Base-by-base conservation (phyloP, 2,113 vertebrate genomes). In the Dinomys branickii region DNA sequence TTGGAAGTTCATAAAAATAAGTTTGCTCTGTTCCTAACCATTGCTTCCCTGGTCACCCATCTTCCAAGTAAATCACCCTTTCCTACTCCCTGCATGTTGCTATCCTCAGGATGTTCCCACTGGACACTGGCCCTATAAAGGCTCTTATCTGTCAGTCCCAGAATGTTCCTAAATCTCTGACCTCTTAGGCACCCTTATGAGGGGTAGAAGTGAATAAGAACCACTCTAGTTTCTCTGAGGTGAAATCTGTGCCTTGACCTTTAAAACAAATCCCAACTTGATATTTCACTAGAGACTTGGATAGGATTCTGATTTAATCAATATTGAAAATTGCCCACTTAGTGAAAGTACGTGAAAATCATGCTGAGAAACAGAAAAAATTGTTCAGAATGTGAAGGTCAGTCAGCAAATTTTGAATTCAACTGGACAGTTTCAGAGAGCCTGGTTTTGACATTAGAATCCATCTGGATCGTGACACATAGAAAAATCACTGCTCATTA, bases 281-380 rank as follows among this genome's bases (percentile, higher is more conserved):
- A 12, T 92, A 78, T 88, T 95, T 88, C 65, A 1, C 47, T 92
- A 95, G 77, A 78, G 28, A 41, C 77, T 85, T 78, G 54, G 83
- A 47, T 13, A 97, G 38, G 69, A 93, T 50, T 84, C 67, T 71
- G 75, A 91, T 41, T 89, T 86, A 65, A 95, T 97, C 92, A 93
- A 82, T 94, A 69, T 78, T 88, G 59, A 78, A 97, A 96, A 94
- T 67, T 86, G 75, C 47, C 58, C 94, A 9, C 22, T 85, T 82
- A 94, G 71, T 73, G n/a, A 73, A 95, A 94, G 47, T 90, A 85
- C 54, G 33, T 20, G 77, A 92, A 95, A 96, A 88, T 92, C 92
- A 97, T 67, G 77, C 90, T 94, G 87, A 97, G 94, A 90, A 90
- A 69, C n/a, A 75, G 87, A 59, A 94, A 80, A 94, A 91, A 94